Percentiles rank a stretch among this genome's conserved stretches.
Conservation (phyloP, 1,140 invertebrate species). For the Panagrolaimus sp. region DNA sequence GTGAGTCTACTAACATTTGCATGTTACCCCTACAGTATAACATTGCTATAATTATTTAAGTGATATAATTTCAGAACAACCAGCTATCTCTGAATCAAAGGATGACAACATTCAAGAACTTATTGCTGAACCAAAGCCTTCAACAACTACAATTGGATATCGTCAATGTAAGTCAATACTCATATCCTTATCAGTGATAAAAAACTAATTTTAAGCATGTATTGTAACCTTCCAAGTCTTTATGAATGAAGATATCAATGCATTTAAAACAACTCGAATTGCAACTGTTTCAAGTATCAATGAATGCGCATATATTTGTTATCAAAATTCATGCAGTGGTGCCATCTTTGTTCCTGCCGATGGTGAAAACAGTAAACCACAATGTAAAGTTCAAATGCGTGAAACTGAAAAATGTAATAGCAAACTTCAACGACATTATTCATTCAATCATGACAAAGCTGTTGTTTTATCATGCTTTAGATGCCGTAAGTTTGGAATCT, state of each 20-base stretch:
- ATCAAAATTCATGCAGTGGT: conserved; percentile 41
- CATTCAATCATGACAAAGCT: conserved; percentile 27
- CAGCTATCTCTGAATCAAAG: not conserved
- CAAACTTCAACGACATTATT: conserved; percentile 38
- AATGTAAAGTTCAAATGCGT: conserved; percentile 33
- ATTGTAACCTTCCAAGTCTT: conserved; percentile 28
- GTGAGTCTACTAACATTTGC: not conserved
- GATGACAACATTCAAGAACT: conserved; percentile 14
- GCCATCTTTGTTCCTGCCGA: conserved; percentile 36
- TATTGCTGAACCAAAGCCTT: not conserved
- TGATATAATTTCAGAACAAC: not conserved
- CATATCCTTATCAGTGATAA: not conserved
- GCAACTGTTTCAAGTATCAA: conserved; percentile 40
- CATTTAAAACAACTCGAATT: conserved; percentile 11
- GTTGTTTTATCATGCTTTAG: conserved; percentile 38
- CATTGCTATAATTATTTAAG: too few relatives aligned
- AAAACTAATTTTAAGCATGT: conserved; percentile 18
- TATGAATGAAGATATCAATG: not conserved
- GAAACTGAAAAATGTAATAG: conserved; percentile 35
- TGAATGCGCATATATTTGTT: conserved; percentile 42
- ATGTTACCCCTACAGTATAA: too few relatives aligned
- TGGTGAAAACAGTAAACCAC: conserved; percentile 17
- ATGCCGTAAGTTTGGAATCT: conserved; percentile 30
- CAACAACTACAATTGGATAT: not conserved
- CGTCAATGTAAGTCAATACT: conserved; percentile 1